These are phyloP conservation scores for Tachuris rubrigastra DNA, from an alignment of 2,113 vertebrate species.

Conservation along the genomic window DNA sequence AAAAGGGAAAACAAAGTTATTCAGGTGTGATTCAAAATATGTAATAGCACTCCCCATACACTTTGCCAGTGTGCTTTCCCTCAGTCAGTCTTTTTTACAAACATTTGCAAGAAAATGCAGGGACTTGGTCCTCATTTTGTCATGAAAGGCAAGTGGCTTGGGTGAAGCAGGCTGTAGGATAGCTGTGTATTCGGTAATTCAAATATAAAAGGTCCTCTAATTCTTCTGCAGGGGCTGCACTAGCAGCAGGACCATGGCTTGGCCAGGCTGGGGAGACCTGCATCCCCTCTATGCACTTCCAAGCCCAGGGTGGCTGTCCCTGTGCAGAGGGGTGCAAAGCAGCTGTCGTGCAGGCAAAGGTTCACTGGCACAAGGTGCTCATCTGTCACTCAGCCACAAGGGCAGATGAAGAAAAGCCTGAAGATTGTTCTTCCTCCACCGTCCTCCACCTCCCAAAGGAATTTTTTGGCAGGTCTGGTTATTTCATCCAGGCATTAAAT, in stretches of 20 bases:
- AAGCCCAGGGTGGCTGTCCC: background rate
- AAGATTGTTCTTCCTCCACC: background rate
- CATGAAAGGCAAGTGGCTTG: background rate
- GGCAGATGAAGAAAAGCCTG: background rate
- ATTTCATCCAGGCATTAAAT: background rate
- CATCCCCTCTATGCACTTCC: fast-evolving
- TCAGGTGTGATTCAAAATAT: background rate
- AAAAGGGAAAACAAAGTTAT: background rate
- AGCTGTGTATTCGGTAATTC: background rate
- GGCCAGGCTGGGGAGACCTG: background rate
- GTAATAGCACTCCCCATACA: background rate
- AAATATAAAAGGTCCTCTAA: background rate
- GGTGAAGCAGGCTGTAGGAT: background rate
- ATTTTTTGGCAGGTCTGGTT: background rate
- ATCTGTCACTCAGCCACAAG: background rate
- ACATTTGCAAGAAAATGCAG: background rate
- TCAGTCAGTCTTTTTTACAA: background rate
- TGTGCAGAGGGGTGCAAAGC: background rate
- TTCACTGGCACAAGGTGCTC: background rate
- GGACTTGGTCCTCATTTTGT: background rate
- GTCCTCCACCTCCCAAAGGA: background rate
- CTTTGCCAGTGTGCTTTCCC: background rate
- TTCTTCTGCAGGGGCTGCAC: background rate
- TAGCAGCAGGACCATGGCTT: background rate
- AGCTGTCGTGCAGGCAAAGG: fast-evolving